These are phyloP conservation scores for Zaprionus tsacasi DNA, from an alignment of 1,140 invertebrate species.

Conservation along the genomic window DNA sequence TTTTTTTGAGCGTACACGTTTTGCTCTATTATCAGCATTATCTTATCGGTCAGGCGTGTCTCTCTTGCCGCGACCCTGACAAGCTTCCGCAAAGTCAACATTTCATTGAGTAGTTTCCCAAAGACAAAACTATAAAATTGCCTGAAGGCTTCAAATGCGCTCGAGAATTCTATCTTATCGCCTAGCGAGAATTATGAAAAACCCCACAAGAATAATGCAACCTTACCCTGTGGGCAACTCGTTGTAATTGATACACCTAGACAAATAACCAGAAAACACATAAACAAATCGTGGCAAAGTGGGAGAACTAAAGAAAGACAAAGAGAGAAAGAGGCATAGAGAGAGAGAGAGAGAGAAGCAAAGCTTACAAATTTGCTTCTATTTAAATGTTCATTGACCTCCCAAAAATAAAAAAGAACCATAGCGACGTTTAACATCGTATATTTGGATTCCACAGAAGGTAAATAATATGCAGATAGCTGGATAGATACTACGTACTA, in stretches of 20 bases:
- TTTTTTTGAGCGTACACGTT: constrained; percentile 1
- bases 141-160: neutral
- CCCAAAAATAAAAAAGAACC: constrained; percentile 24
- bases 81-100: constrained; percentile 26
- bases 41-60: constrained; percentile 42
- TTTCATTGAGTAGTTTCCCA: constrained; percentile 38
- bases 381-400: constrained; percentile 73
- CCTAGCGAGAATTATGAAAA: constrained; percentile 1
- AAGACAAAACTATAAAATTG: neutral
- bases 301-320: neutral
- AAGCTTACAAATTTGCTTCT: constrained; percentile 69
- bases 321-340: neutral
- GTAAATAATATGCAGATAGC: neutral
- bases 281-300: constrained; percentile 45
- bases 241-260: constrained; percentile 47
- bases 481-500: neutral
- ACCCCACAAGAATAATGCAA: constrained; percentile 2
- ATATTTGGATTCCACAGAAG: constrained; percentile 4
- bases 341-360: constrained; percentile 17
- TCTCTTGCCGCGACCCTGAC: constrained; percentile 27
- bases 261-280: constrained; percentile 43
- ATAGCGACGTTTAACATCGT: constrained; percentile 11
- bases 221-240: neutral
- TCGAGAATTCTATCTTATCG: constrained; percentile 30
- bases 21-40: constrained; percentile 26